These are phyloP conservation scores for Athripsodes cinereus DNA, from an alignment of 2,888 invertebrate genomes.

Conservation along the genomic window DNA sequence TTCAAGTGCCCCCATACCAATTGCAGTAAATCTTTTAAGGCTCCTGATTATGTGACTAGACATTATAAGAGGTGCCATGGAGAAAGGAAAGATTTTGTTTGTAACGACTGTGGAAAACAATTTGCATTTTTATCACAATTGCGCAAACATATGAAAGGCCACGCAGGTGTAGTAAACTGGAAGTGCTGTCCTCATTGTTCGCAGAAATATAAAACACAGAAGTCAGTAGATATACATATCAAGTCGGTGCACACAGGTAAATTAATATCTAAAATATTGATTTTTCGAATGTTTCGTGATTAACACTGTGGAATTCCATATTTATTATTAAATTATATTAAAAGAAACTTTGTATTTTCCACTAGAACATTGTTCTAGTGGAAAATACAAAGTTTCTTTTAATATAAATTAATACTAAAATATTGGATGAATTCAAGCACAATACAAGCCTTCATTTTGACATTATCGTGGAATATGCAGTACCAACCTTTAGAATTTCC, in stretches of 20 bases:
- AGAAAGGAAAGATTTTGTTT: constrained; percentile 35
- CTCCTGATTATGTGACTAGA: constrained; percentile 36
- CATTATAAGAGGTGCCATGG: constrained; percentile 41
- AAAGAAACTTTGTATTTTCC: too few relatives aligned
- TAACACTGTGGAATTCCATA: too few relatives aligned
- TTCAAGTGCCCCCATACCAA: constrained; percentile 35
- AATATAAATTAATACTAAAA: too few relatives aligned
- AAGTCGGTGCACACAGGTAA: constrained; percentile 48
- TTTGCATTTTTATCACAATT: constrained; percentile 41
- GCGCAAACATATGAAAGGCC: constrained; percentile 37
- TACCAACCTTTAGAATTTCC: too few relatives aligned
- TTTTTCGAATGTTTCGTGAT: too few relatives aligned
- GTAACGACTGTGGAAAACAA: constrained; percentile 37
- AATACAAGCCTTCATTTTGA: too few relatives aligned
- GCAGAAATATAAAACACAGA: constrained; percentile 40
- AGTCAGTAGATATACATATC: constrained; percentile 43
- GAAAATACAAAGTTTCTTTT: too few relatives aligned
- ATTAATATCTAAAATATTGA: too few relatives aligned
- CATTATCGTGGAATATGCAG: too few relatives aligned
- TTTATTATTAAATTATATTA: too few relatives aligned
- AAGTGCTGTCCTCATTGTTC: constrained; percentile 41
- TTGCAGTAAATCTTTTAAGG: constrained; percentile 36
- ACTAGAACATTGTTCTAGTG: too few relatives aligned
- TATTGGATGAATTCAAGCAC: too few relatives aligned
- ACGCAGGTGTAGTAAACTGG: constrained; percentile 34